Evolutionary conservation across 2,113 vertebrate genomes (phyloP), one percentile per base, ranked within the genome.

Genomic region (Anhinga anhinga): DNA sequence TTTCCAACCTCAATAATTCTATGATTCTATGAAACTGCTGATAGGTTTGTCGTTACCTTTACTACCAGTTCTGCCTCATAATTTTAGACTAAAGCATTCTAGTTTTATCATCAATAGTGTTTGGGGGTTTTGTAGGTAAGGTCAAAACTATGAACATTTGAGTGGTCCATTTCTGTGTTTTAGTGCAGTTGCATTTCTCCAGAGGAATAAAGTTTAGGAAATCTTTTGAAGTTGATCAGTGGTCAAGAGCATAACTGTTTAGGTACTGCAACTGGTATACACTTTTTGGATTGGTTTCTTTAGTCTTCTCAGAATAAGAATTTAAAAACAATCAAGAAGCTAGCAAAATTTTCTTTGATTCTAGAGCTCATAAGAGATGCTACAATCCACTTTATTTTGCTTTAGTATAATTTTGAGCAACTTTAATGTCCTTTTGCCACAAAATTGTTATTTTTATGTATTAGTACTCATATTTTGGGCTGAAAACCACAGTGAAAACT

Each of bases 101-200:
- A 32, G 25, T 3, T 50, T 67, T 65, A 66, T 17, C 4, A 71
- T 71, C 12, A 58, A 7, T 13, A 18, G 2, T 62, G 47, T 27
- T 27, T 9, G 2, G 8, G 16, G 1, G 2, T 1, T 8, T 22
- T 58, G 9, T 55, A 50, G n/a, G 10, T 45, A 58, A 62, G 4
- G 6, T 30, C 19, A 78, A 79, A 10, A 8, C 10, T 55, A 36
- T 2, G 7, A 76, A 56, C 4, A 53, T 23, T 15, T 69, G 20
- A 58, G 22, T 27, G 14, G 9, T 70, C 15, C 15, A 13, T 70
- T 42, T 55, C 22, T 61, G 30, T 69, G 8, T 38, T 85, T 72
- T 36, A 12, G 8, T 29, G 13, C 8, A 26, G 21, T n/a, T 74
- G 13, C 10, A 6, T 67, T 47, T 13, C 3, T 49, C 8, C 11